These are phyloP conservation scores for Gymnothorax javanicus DNA, from an alignment of 2,797 vertebrate species.

Conservation along the genomic window DNA sequence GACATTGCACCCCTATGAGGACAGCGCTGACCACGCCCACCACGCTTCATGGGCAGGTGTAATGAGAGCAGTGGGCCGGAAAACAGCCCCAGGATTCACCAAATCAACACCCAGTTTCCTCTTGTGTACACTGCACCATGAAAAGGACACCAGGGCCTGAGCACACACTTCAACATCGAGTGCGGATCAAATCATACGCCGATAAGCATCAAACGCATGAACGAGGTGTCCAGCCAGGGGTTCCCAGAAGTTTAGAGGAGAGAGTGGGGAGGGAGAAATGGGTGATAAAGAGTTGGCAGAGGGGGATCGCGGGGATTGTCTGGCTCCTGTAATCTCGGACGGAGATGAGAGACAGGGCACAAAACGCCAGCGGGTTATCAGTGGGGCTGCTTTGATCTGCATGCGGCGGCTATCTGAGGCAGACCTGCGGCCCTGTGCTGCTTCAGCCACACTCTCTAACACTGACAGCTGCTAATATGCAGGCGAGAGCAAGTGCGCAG, in stretches of 20 bases:
- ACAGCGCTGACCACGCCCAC: background rate
- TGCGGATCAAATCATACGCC: background rate
- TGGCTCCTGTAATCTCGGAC: conserved; percentile 4
- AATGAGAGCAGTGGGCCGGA: background rate
- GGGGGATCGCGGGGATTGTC: background rate
- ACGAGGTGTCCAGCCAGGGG: conserved; percentile 10
- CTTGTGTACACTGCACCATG: background rate
- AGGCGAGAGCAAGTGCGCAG: conserved; percentile 57
- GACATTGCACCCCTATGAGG: background rate
- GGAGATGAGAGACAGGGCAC: conserved; percentile 47
- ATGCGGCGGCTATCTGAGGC: conserved; percentile 82
- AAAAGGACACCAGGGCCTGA: background rate
- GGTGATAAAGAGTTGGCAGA: conserved; percentile 22
- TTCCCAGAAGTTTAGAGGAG: conserved; percentile 30
- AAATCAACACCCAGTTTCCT: background rate
- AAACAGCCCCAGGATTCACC: background rate
- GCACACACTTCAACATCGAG: background rate
- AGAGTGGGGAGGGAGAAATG: background rate
- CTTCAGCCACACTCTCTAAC: conserved; percentile 82
- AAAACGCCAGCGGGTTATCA: conserved; percentile 80
- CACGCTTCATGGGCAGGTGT: background rate
- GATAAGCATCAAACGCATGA: background rate
- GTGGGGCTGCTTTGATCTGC: conserved; percentile 81
- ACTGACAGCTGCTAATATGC: conserved; percentile 90
- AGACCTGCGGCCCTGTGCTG: conserved; percentile 73